Base-by-base conservation (phyloP, 2,797 vertebrate species). In the Heteromormyrus szaboi region DNA sequence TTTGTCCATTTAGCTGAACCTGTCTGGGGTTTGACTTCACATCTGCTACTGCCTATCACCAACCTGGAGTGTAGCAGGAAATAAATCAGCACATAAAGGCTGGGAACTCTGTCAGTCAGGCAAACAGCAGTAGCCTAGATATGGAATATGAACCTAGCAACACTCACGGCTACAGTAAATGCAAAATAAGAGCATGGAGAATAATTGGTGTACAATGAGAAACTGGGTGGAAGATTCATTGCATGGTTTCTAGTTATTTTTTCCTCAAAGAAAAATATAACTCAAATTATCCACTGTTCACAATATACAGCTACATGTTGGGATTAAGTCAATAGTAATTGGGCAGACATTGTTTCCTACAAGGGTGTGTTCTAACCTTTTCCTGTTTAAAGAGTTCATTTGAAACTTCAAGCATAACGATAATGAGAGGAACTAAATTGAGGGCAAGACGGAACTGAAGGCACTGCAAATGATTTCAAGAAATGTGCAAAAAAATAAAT, bases 351-450 rank as follows among this genome's bases (percentile, higher is more conserved):
- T 81, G 37, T 81, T 9, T 81, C 19, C 76, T n/a, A 46, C 76
- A 81, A 81, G 8, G 41, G 76, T 81, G 76, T 81, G 41, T n/a
- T 81, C 19, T 81, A 9, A 81, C 19, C 19, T 46, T n/a, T 44
- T 81, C 41, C 41, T 81, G 76, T 46, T 81, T 81, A 81, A 81
- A 81, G 76, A 46, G 76, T 46, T 81, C n/a, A 81, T 46, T 81
- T 46, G 76, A 81, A 81, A 81, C 2, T 81, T 19, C 76, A 44
- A 81, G 7, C 4, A 8, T 81, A 46, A 22, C 17, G 8, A 81
- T 46, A 81, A 8, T 17, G 19, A 81, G 41, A 81, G 19, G 76
- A 46, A 81, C 19, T 81, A 7, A n/a, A 46, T 44, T 44, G 41
- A n/a, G 37, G 37, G 17, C 76, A 46, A 46, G 76, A 44, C 1